These are phyloP conservation scores for Oryctolagus cuniculus DNA, from an alignment of 2,113 vertebrate species.

Conservation along the genomic window DNA sequence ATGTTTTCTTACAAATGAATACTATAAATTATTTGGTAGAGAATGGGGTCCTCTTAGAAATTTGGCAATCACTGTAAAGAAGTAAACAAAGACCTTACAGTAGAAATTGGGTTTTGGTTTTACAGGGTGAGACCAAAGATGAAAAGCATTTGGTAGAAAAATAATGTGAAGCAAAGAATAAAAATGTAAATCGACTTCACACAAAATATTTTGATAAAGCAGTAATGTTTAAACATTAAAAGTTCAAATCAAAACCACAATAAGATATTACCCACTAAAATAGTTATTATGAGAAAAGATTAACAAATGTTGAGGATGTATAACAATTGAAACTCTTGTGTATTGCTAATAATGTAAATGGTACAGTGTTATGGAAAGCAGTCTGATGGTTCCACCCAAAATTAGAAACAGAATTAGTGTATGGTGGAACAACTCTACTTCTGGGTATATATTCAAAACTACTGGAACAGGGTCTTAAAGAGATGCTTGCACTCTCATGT, in stretches of 20 bases:
- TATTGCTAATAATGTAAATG: background rate
- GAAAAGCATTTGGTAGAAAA: background rate
- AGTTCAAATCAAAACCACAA: background rate
- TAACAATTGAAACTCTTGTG: background rate
- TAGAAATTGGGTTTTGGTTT: background rate
- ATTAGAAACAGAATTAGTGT: background rate
- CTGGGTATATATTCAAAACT: background rate
- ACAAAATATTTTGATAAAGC: constrained; percentile 24
- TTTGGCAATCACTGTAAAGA: background rate
- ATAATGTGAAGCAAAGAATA: background rate
- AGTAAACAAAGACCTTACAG: background rate
- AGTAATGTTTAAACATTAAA: background rate
- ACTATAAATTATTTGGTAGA: background rate
- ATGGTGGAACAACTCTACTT: background rate
- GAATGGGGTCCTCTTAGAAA: constrained; percentile 14
- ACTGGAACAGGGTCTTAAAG: background rate
- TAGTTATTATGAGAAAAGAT: background rate
- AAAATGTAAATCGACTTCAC: background rate
- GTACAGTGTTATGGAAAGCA: background rate
- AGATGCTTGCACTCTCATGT: background rate
- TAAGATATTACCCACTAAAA: background rate
- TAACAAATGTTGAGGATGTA: background rate
- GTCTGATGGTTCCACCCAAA: background rate
- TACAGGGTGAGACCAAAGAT: background rate
- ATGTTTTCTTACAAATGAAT: background rate